Percentiles rank a stretch among this genome's conserved stretches.
These are phyloP conservation scores for Ctenopoma kingsleyae DNA, from an alignment of 2,797 vertebrate genomes.

Conservation along the genomic window DNA sequence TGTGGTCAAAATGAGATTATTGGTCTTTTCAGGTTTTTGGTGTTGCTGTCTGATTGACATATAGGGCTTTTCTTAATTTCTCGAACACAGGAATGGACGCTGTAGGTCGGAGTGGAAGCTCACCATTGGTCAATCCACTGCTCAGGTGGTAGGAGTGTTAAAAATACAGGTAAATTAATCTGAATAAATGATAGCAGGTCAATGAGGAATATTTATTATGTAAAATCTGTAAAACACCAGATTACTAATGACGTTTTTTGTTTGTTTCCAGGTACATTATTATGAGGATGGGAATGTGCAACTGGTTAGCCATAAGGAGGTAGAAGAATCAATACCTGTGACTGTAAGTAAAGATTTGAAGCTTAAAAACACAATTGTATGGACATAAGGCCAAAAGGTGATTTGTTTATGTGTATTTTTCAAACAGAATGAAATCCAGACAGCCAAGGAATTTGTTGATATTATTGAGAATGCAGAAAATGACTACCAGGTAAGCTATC, in stretches of 20 bases:
- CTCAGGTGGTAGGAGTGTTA: conserved; percentile 97
- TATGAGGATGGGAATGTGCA: conserved; percentile 99
- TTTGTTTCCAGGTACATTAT: conserved; percentile 92
- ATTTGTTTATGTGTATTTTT: conserved; percentile 29
- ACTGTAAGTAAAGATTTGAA: conserved; percentile 87
- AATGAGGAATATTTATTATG: not conserved
- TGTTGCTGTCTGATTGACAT: conserved; percentile 10
- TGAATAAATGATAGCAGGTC: not conserved
- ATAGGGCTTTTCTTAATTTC: conserved; percentile 6
- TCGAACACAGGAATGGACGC: conserved; percentile 93
- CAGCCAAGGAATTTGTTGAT: conserved; percentile 96
- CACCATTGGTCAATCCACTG: conserved; percentile 93
- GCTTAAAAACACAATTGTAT: not conserved
- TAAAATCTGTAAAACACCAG: not conserved
- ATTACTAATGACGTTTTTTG: not conserved
- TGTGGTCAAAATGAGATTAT: not conserved
- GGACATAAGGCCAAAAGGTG: not conserved
- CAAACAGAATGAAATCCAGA: conserved; percentile 92
- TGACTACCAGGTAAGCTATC: conserved; percentile 93
- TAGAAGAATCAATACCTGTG: conserved; percentile 94
- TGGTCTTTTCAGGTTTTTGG: not conserved
- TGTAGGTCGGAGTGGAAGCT: conserved; percentile 99
- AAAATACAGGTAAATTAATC: conserved; percentile 94
- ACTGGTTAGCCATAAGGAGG: conserved; percentile 99
- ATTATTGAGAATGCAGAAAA: conserved; percentile 98